phyloP scores from a whole-genome alignment of 2,888 invertebrate species.

The Apoderus coryli region DNA sequence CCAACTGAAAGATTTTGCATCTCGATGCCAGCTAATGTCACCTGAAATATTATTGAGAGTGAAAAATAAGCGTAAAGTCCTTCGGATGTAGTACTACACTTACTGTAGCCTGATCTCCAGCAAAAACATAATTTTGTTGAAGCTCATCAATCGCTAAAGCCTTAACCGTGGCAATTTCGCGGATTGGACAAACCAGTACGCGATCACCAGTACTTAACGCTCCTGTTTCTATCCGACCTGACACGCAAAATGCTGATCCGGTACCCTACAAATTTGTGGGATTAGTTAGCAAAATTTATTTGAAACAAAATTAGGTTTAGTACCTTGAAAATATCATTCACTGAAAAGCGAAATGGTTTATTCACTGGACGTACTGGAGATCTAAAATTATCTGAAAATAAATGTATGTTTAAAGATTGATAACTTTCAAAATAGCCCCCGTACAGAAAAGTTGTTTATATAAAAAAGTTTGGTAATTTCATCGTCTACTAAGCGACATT shows the following conservation, averaged over 20 bases:
- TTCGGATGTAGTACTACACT: no score
- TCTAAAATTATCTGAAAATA: slow-evolving; percentile 55
- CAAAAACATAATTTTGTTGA: slow-evolving; percentile 62
- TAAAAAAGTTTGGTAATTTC: no score
- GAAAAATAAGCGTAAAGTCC: no score
- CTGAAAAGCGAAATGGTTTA: slow-evolving; percentile 81
- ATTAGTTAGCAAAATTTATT: slow-evolving; percentile 2
- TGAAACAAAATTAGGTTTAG: neutral
- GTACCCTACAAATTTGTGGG: slow-evolving; percentile 41
- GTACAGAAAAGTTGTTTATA: no score
- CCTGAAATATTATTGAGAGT: no score
- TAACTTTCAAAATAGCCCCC: no score
- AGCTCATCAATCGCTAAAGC: slow-evolving; percentile 58
- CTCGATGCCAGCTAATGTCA: slow-evolving; percentile 71
- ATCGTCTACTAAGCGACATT: no score
- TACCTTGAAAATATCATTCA: slow-evolving; percentile 91
- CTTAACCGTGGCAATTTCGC: slow-evolving; percentile 72
- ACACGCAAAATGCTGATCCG: slow-evolving; percentile 79
- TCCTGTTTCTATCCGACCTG: slow-evolving; percentile 87
- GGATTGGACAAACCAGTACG: slow-evolving; percentile 72
- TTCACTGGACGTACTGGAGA: slow-evolving; percentile 75
- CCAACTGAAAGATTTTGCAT: slow-evolving; percentile 77
- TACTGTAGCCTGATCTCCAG: slow-evolving; percentile 86
- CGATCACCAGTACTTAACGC: slow-evolving; percentile 74
- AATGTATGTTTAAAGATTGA: no score